Evolutionary conservation across 2,797 vertebrate species (phyloP).

Genomic region (Poeciliopsis gracilis): DNA sequence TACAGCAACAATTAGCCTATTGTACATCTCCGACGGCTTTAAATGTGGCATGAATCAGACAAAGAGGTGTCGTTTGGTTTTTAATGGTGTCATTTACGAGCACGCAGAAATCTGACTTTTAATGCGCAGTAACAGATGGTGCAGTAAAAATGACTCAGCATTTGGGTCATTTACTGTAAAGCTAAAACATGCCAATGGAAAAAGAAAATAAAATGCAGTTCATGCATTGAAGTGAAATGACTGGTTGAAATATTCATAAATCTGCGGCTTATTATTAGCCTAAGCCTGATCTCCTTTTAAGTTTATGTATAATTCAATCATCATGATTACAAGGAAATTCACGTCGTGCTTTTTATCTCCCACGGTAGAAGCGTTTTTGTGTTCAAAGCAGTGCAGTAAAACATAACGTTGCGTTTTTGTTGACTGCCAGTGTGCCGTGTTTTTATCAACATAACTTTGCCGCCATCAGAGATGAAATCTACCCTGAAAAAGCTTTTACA

Average conservation of each 20-base stretch:
- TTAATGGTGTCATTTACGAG: slow-evolving; percentile 28
- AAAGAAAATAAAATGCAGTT: slow-evolving; percentile 23
- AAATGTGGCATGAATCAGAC: slow-evolving; percentile 24
- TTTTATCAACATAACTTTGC: slow-evolving; percentile 54
- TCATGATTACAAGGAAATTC: slow-evolving; percentile 9
- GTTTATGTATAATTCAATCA: slow-evolving; percentile 19
- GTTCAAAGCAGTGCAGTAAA: slow-evolving; percentile 25
- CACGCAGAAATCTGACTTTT: slow-evolving; percentile 26
- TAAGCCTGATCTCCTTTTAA: slow-evolving; percentile 10
- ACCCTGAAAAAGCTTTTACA: slow-evolving; percentile 51
- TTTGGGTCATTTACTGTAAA: slow-evolving; percentile 41
- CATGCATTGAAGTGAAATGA: slow-evolving; percentile 13
- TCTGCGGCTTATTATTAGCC: slow-evolving; percentile 19
- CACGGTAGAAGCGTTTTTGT: slow-evolving; percentile 12
- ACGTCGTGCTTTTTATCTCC: background rate
- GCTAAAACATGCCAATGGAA: slow-evolving; percentile 31
- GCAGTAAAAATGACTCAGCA: slow-evolving; percentile 38
- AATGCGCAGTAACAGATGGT: slow-evolving; percentile 51
- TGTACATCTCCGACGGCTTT: slow-evolving; percentile 7
- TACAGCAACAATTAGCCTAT: slow-evolving; percentile 22
- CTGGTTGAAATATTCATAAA: slow-evolving; percentile 11
- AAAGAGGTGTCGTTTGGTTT: slow-evolving; percentile 14
- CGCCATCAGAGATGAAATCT: slow-evolving; percentile 57
- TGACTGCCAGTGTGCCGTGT: slow-evolving; percentile 27
- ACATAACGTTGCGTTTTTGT: slow-evolving; percentile 42